Evolutionary conservation across 2,888 invertebrate genomes (phyloP), one percentile per base, ranked within the genome.

Genomic region (Sinelater perroti): DNA sequence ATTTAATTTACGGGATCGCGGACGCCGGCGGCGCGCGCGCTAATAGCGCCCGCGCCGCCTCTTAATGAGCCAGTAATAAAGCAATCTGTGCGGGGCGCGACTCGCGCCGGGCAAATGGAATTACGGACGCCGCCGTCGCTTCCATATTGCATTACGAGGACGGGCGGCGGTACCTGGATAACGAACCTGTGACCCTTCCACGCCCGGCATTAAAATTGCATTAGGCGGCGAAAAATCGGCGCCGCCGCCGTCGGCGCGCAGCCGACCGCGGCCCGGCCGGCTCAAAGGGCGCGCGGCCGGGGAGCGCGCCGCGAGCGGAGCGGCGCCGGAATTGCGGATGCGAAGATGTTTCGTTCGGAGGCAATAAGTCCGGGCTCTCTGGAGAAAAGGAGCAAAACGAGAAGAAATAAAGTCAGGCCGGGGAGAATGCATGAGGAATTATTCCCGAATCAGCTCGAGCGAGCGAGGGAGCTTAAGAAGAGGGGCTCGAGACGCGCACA

Each of bases 1-100:
- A 74, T 74, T 72, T 74, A 72, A 75, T 75, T 74, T 73, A 71
- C 70, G 70, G 64, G 72, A 73, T 72, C 70, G 70, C 69, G 63
- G 66, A 65, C 62, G 56, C 62, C 60, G 59, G 36, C 46, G 50
- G 30, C 55, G 60, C 64, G 62, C 55, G 63, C 66, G 42, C 62
- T 66, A 66, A 61, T 61, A 66, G 66, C 64, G 65, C 67, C 67
- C 64, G 64, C 68, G 66, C 63, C 58, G 60, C 60, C 50, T 63
- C 67, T 70, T 73, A 73, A 73, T 73, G 70, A 71, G 70, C 67
- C 68, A 66, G 71, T 72, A 72, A 72, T 73, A 72, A 72, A 71
- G 71, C 69, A 73, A 73, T 73, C 69, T 71, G 68, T 62, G 56
- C 60, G 62, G 42, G 57, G 60, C 60, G 64, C 66, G 57, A 58